Conservation (phyloP, 2,797 vertebrate species). For the Centropyge bicolor region DNA sequence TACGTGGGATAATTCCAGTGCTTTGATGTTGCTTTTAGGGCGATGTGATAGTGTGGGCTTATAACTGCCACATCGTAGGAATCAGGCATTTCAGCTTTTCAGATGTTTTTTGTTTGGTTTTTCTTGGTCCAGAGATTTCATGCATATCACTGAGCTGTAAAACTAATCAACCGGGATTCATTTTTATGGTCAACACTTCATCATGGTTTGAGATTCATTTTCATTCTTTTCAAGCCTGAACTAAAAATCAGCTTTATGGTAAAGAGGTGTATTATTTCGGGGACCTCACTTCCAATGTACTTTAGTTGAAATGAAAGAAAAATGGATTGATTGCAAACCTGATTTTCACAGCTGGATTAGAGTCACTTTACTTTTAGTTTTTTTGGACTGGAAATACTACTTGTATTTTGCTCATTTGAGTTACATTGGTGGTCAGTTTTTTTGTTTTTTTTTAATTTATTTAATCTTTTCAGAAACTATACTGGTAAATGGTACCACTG, state of each 20-base stretch:
- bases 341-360: constrained; percentile 20
- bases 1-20: neutral
- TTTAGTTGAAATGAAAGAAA: constrained; percentile 8
- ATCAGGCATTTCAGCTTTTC: neutral
- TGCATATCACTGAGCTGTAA: constrained; percentile 16
- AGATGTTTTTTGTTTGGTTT: neutral
- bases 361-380: constrained; percentile 14
- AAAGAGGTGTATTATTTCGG: neutral
- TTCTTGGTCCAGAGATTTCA: constrained; percentile 21
- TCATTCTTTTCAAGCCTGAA: neutral
- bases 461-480: constrained; percentile 42
- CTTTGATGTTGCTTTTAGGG: constrained; percentile 4
- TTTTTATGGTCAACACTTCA: neutral
- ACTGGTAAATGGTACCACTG: constrained; percentile 65
- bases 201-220: neutral
- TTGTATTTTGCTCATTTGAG: constrained; percentile 52
- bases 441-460: constrained; percentile 61
- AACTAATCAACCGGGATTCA: neutral
- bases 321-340: constrained; percentile 15
- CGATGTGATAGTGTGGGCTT: neutral
- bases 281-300: constrained; percentile 1
- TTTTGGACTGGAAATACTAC: constrained; percentile 43
- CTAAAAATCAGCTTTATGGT: constrained; percentile 8
- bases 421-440: constrained; percentile 4
- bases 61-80: neutral